Base-by-base conservation (phyloP, 1,140 invertebrate genomes). In the Aleiodes sp. region DNA sequence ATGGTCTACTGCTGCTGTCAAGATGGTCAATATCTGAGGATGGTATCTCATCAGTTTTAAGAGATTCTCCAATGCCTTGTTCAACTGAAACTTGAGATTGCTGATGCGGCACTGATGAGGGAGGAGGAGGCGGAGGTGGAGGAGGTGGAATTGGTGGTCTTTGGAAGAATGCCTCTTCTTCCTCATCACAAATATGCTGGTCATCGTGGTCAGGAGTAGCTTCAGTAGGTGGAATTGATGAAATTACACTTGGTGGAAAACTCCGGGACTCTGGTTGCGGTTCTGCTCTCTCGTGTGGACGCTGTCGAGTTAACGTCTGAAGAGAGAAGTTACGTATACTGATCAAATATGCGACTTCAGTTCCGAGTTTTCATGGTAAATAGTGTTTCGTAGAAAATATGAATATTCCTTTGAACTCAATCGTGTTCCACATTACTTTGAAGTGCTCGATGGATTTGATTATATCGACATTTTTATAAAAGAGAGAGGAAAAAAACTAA, bases 161-260 rank as follows among this genome's bases (percentile, higher is more conserved):
- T 10, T 82, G 80, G 28, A 86, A 86, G 74, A 86, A 86, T 19
- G 79, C 72, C 19, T 82, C 82, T 39, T 85, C 83, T 21, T 85
- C 81, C 4, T 80, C 77, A n/a, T 77, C 60, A 70, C 74, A 39
- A 70, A 39, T 56, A 31, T 26, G 21, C 12, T 62, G 57, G 72
- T 72, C 52, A 52, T 41, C 28, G 70, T 62, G 35, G 7, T 73
- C 62, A 24, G 68, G 61, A 29, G 64, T 73, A 10, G 72, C 69
- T 16, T 79, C 78, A 6, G 70, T 71, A 61, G 74, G 71, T 33
- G 71, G 73, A 68, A 69, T 64, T 14, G 74, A 72, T 8, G 76
- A 74, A 14, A 82, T 75, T 24, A 78, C 78, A 41, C 81, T 84
- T 16, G 83, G 84, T 35, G 84, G 82, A 57, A 86, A 85, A 60